Percentiles rank a stretch among this genome's conserved stretches.
phyloP scores from a whole-genome alignment of 2,113 vertebrate genomes.

The Gobiocypris rarus region DNA sequence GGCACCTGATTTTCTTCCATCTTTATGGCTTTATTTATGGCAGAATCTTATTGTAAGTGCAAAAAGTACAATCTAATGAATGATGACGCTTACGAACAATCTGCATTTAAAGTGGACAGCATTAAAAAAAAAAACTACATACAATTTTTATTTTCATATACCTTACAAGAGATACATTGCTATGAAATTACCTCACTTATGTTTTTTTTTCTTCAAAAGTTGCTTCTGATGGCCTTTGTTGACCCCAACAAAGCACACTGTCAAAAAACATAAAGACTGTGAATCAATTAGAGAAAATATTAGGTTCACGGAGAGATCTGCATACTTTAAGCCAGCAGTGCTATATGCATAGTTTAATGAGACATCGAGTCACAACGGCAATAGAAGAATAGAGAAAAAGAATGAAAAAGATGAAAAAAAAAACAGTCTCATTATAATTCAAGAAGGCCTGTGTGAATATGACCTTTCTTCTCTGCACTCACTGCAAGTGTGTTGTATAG shows the following conservation, averaged over 20 bases:
- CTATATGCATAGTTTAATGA: conserved; percentile 45
- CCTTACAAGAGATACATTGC: conserved; percentile 1
- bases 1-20: background rate
- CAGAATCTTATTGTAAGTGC: background rate
- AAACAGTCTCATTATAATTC: conserved; percentile 53
- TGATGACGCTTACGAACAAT: background rate
- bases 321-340: background rate
- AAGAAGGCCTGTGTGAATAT: conserved; percentile 30
- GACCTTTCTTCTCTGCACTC: conserved; percentile 49
- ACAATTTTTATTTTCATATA: background rate
- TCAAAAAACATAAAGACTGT: conserved; percentile 32
- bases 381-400: conserved; percentile 7
- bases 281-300: background rate
- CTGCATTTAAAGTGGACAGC: background rate
- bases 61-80: background rate
- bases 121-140: background rate
- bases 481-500: conserved; percentile 33
- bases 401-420: conserved; percentile 18
- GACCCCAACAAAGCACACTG: background rate
- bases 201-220: background rate
- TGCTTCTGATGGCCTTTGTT: background rate
- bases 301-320: background rate
- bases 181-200: background rate
- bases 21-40: background rate
- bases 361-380: conserved; percentile 6